These are phyloP conservation scores for Spodoptera litura DNA, from an alignment of 1,140 invertebrate genomes.

Conservation along the genomic window DNA sequence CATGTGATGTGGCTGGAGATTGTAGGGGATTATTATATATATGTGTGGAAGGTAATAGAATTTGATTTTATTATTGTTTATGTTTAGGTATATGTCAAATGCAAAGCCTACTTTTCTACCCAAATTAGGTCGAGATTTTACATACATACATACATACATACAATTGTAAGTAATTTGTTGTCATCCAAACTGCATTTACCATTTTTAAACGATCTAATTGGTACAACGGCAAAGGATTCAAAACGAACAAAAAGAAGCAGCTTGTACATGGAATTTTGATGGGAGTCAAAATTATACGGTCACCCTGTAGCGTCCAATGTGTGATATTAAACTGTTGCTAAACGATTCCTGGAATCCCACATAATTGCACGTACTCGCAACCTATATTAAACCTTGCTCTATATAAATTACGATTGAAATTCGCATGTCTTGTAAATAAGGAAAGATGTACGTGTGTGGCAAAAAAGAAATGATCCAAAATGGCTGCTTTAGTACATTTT, in stretches of 20 bases:
- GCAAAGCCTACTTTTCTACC: too few species aligned
- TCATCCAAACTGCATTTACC: too few species aligned
- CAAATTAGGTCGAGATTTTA: too few species aligned
- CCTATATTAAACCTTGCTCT: not conserved
- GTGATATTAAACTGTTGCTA: slow-evolving; percentile 35
- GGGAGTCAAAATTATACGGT: slow-evolving; percentile 23
- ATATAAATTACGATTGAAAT: not conserved
- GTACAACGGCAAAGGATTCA: not conserved
- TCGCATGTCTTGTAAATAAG: not conserved
- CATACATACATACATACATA: too few species aligned
- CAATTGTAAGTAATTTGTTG: too few species aligned
- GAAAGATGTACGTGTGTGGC: slow-evolving; percentile 25
- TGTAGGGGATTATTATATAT: too few species aligned
- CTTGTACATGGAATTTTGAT: slow-evolving; percentile 36
- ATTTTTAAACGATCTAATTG: too few species aligned
- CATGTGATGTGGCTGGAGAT: too few species aligned
- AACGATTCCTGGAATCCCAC: slow-evolving; percentile 36
- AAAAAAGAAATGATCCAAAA: slow-evolving; percentile 31
- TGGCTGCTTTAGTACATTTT: slow-evolving; percentile 22
- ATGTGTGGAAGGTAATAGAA: too few species aligned
- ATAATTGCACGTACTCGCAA: slow-evolving; percentile 10
- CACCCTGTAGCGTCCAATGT: slow-evolving; percentile 4
- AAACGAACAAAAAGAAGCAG: not conserved
- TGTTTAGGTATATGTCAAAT: too few species aligned
- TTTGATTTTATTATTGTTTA: too few species aligned